These are phyloP conservation scores for Dromococcyx pavoninus DNA, from an alignment of 2,797 vertebrate genomes.

Conservation along the genomic window DNA sequence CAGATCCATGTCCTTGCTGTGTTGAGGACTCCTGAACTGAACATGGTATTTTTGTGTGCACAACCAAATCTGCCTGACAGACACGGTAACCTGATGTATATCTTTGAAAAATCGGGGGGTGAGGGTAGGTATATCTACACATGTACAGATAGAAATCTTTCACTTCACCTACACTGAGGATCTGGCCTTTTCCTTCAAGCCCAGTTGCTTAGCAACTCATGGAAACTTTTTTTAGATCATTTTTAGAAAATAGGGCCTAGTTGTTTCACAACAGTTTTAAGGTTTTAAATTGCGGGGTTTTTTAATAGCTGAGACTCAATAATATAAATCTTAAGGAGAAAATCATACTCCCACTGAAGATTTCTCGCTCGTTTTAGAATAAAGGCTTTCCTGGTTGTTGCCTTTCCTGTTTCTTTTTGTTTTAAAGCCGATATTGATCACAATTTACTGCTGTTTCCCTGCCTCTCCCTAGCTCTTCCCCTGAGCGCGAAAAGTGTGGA, in stretches of 20 bases:
- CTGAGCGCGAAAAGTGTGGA: not conserved
- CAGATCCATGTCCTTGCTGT: too few relatives aligned
- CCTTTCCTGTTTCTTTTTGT: not conserved
- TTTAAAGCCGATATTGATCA: not conserved
- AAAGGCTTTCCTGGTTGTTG: not conserved
- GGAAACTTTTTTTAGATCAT: not conserved
- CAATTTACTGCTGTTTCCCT: not conserved
- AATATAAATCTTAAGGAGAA: not conserved
- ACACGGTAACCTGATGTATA: not conserved
- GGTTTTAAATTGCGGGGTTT: not conserved
- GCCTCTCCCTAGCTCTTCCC: not conserved
- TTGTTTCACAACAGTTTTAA: constrained; percentile 22
- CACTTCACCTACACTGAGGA: not conserved
- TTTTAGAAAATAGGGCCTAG: constrained; percentile 42
- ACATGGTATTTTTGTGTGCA: not conserved
- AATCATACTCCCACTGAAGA: not conserved
- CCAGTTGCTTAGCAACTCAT: constrained; percentile 67
- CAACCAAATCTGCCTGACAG: not conserved
- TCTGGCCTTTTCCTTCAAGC: not conserved
- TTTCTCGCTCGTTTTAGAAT: not conserved
- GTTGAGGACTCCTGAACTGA: too few relatives aligned
- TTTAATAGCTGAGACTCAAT: not conserved
- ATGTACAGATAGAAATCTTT: not conserved
- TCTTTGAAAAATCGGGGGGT: not conserved
- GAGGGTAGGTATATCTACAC: too few relatives aligned